A percentile compares a stretch with the other conserved stretches of the same genome.
These are phyloP conservation scores for Dryomyza anilis DNA, from an alignment of 2,888 invertebrate genomes.

Conservation along the genomic window DNA sequence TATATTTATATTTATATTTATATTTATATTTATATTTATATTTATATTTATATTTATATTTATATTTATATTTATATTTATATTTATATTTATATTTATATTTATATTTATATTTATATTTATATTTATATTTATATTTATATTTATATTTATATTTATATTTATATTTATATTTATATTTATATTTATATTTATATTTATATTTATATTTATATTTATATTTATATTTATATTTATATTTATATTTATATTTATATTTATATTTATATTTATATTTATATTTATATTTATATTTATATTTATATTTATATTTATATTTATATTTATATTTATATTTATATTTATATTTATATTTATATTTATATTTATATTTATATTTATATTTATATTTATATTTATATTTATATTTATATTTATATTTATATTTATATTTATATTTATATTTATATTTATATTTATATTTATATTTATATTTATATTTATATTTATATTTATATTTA, in stretches of 20 bases:
- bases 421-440: background rate
- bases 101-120: no score
- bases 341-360: background rate
- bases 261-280: background rate
- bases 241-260: background rate
- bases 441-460: background rate
- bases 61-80: background rate
- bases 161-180: background rate
- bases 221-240: background rate
- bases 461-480: background rate
- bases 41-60: background rate
- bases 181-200: background rate
- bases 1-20: background rate
- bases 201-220: background rate
- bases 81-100: conserved; percentile 12
- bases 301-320: conserved; percentile 16
- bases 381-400: background rate
- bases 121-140: background rate
- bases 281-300: background rate
- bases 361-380: background rate
- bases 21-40: background rate
- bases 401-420: background rate
- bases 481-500: background rate
- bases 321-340: no score
- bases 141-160: no score